Conservation (phyloP, 2,888 invertebrate species). For the Andrena haemorrhoa region DNA sequence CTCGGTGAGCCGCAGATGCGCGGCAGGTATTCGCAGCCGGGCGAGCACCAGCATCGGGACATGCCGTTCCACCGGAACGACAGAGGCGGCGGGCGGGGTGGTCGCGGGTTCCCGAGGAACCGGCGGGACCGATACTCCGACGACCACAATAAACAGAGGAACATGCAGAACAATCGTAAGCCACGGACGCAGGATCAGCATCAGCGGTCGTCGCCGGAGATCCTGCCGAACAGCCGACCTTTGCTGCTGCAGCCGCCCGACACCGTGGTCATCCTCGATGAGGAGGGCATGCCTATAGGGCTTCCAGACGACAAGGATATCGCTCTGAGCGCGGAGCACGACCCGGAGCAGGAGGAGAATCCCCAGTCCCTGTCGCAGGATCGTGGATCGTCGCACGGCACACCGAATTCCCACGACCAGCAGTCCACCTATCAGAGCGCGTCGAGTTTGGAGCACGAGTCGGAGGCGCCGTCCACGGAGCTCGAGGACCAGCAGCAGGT, state of each 20-base stretch:
- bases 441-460: constrained; percentile 52
- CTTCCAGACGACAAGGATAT: constrained; percentile 67
- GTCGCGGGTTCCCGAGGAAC: constrained; percentile 76
- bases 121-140: constrained; percentile 78
- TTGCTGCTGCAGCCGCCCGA: constrained; percentile 74
- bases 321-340: constrained; percentile 21
- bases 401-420: constrained; percentile 48
- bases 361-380: constrained; percentile 27
- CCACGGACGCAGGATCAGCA: constrained; percentile 65
- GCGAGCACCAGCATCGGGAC: constrained; percentile 75
- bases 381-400: constrained; percentile 42
- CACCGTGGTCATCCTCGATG: constrained; percentile 75
- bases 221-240: constrained; percentile 67
- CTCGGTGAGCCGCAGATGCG: constrained; percentile 70
- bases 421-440: constrained; percentile 35
- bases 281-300: constrained; percentile 75
- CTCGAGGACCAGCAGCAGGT: constrained; percentile 45
- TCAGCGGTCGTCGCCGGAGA: constrained; percentile 70
- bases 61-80: constrained; percentile 76
- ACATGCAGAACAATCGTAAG: constrained; percentile 70
- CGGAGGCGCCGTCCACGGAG: constrained; percentile 11
- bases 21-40: constrained; percentile 67
- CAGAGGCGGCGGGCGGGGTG: constrained; percentile 71
- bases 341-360: constrained; percentile 42
- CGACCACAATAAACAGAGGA: constrained; percentile 74